Evolutionary conservation across 2,797 vertebrate genomes (phyloP), one percentile per base, ranked within the genome.

Genomic region (Gymnocypris eckloni): DNA sequence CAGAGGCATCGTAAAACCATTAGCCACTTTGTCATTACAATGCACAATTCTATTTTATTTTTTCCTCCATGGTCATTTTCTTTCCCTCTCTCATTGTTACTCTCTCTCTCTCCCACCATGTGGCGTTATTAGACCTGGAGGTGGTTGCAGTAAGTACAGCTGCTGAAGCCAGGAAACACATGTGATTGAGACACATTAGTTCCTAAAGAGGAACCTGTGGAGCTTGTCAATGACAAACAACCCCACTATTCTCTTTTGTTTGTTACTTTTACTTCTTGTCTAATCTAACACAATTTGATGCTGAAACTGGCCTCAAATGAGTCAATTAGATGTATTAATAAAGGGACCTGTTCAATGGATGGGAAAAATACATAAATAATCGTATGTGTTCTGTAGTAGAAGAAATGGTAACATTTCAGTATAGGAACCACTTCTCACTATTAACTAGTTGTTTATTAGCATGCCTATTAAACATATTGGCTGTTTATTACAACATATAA

Each of bases 51-150:
- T 79, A 41, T 79, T 85, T 71, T n/a, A 22, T 70, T 59, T 70
- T 33, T 79, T 33, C 39, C 64, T 70, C 50, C 50, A 70, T 70
- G 39, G 50, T 84, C 7, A 79, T 85, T 79, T 84, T 79, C 28
- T 85, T 61, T 59, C 18, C 25, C 20, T 37, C 39, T 79, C 13
- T 79, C 50, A 59, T 59, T 61, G 66, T 45, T 71, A 16, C 66
- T 79, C 48, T 48, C 48, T 84, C 48, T 84, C 83, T 70, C 83
- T 84, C 83, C 66, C 66, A 79, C n/a, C 18, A 37, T 67, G 43
- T 52, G 72, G 61, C 64, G 37, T 11, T 37, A 43, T 50, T 78
- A 39, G 12, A 20, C 39, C 66, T 25, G 18, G 20, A 79, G 52
- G 66, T 18, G 25, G 12, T 79, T 71, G 66, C 12, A 16, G 52